Conservation (phyloP, 2,113 vertebrate species). For the Cebus imitator region DNA sequence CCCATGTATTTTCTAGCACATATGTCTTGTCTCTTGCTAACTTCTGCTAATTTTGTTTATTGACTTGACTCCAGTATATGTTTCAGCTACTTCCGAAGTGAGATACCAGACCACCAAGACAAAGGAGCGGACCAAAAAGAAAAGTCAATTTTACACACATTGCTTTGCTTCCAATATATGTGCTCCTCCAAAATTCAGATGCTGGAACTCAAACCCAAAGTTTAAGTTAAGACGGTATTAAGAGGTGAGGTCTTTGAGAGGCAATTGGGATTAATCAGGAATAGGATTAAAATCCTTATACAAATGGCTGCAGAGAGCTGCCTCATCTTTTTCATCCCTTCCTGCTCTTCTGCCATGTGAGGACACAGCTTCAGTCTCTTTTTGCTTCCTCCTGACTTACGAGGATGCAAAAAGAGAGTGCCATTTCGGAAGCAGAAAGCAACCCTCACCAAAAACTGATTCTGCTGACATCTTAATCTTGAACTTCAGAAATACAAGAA, state of each 20-base stretch:
- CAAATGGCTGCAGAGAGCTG: neutral
- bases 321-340: no score
- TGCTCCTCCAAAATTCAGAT: neutral
- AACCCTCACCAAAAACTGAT: neutral
- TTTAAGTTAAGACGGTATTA: no score
- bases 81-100: neutral
- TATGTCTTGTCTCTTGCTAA: neutral
- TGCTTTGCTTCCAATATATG: neutral
- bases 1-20: neutral
- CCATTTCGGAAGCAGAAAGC: neutral
- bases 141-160: neutral
- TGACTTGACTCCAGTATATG: neutral
- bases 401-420: neutral
- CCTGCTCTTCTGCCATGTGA: neutral
- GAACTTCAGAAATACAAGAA: neutral
- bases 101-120: neutral
- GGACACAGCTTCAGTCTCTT: neutral
- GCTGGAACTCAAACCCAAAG: neutral
- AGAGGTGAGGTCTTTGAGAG: rapidly evolving
- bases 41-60: neutral
- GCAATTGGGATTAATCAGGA: neutral
- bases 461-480: neutral
- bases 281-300: neutral
- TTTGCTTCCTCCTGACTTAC: neutral
- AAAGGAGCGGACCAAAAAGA: neutral